Conservation (phyloP, 2,797 vertebrate species). For the Scleropages formosus region DNA sequence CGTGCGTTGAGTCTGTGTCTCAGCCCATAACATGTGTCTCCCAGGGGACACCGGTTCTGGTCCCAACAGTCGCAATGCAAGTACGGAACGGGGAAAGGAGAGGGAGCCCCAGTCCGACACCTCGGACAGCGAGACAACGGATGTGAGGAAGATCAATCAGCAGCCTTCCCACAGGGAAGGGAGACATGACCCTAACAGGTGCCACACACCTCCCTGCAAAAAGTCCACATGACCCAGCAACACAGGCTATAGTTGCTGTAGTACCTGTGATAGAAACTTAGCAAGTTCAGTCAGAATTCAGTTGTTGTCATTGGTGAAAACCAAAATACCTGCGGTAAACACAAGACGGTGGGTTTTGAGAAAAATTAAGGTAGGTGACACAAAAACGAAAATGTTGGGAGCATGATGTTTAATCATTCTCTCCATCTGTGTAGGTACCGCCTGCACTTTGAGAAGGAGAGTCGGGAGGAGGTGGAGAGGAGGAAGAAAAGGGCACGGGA, state of each 20-base stretch:
- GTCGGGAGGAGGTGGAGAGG: slow-evolving; percentile 82
- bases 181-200: slow-evolving; percentile 86
- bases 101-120: slow-evolving; percentile 82
- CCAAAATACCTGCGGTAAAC: too few relatives aligned
- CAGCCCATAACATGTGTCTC: background rate
- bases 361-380: too few relatives aligned
- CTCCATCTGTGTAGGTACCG: slow-evolving; percentile 70
- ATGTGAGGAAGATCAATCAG: slow-evolving; percentile 80
- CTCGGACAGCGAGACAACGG: slow-evolving; percentile 85
- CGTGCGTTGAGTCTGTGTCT: background rate
- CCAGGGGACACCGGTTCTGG: slow-evolving; percentile 76
- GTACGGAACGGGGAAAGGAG: slow-evolving; percentile 72
- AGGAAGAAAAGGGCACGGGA: slow-evolving; percentile 79
- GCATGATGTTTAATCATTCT: background rate
- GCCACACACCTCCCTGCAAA: slow-evolving; percentile 26
- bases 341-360: too few relatives aligned
- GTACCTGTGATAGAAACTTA: too few relatives aligned
- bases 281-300: too few relatives aligned
- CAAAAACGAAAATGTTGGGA: too few relatives aligned
- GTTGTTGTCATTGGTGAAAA: too few relatives aligned
- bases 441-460: slow-evolving; percentile 85
- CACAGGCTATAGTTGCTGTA: background rate
- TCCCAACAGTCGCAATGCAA: slow-evolving; percentile 85
- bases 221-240: background rate
- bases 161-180: slow-evolving; percentile 76